Evolutionary conservation across 2,113 vertebrate species (phyloP).

Genomic region (Mugil cephalus): DNA sequence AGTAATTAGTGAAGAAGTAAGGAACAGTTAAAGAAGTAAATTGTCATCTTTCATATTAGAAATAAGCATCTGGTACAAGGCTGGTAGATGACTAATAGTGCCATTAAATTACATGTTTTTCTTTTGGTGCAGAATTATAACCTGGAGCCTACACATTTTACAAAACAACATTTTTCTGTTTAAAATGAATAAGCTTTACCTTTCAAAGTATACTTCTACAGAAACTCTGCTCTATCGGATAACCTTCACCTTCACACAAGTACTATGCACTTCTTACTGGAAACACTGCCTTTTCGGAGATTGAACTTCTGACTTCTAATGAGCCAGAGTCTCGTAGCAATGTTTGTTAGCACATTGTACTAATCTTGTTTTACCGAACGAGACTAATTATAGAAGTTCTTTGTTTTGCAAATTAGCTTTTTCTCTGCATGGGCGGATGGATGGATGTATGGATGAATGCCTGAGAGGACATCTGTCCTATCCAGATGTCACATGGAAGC

Average conservation of each 20-base stretch:
- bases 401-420: neutral
- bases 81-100: neutral
- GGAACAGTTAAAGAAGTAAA: slow-evolving; percentile 27
- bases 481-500: too few relatives aligned
- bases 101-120: neutral
- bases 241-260: too few relatives aligned
- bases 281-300: neutral
- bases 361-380: slow-evolving; percentile 15
- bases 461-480: too few relatives aligned
- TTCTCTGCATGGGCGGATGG: too few relatives aligned
- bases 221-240: too few relatives aligned
- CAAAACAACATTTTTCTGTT: neutral
- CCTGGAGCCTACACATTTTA: too few relatives aligned
- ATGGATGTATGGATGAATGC: too few relatives aligned
- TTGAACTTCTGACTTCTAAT: slow-evolving; percentile 36
- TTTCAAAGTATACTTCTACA: too few relatives aligned
- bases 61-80: neutral
- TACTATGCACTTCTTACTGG: too few relatives aligned
- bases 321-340: slow-evolving; percentile 16
- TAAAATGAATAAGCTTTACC: neutral
- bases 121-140: neutral
- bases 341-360: slow-evolving; percentile 18
- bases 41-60: slow-evolving; percentile 22
- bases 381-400: slow-evolving; percentile 2
- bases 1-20: slow-evolving; percentile 27